Percentiles rank a stretch among this genome's conserved stretches.
Conservation (phyloP, 1,140 invertebrate genomes). For the Pemphigus obesinymphae region DNA sequence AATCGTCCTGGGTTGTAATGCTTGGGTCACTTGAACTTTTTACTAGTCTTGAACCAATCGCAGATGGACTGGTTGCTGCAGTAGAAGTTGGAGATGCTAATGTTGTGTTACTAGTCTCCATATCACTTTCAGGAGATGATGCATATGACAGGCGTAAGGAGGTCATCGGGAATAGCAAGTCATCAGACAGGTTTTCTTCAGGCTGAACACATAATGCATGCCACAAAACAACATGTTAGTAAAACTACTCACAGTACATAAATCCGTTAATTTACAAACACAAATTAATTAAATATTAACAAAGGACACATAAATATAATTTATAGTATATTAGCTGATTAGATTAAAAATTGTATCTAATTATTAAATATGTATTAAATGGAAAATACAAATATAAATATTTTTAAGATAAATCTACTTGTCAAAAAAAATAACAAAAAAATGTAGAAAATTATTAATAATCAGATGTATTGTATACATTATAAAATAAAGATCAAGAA, state of each 20-base stretch:
- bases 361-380: neutral
- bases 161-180: slow-evolving; percentile 97
- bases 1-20: slow-evolving; percentile 66
- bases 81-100: slow-evolving; percentile 54
- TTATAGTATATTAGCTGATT: neutral
- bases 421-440: no score
- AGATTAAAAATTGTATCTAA: no score
- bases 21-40: slow-evolving; percentile 81
- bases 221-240: slow-evolving; percentile 46
- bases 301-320: neutral
- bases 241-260: slow-evolving; percentile 27
- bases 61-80: slow-evolving; percentile 49
- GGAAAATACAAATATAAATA: neutral
- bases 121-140: slow-evolving; percentile 90
- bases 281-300: neutral
- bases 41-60: slow-evolving; percentile 65
- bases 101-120: slow-evolving; percentile 75
- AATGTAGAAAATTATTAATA: neutral
- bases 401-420: no score
- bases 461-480: neutral
- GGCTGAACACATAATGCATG: slow-evolving; percentile 57
- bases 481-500: neutral
- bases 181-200: slow-evolving; percentile 81
- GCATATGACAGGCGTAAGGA: slow-evolving; percentile 87
- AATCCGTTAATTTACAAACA: slow-evolving; percentile 17